phyloP scores from a whole-genome alignment of 2,797 vertebrate species.

The Lophius americanus region DNA sequence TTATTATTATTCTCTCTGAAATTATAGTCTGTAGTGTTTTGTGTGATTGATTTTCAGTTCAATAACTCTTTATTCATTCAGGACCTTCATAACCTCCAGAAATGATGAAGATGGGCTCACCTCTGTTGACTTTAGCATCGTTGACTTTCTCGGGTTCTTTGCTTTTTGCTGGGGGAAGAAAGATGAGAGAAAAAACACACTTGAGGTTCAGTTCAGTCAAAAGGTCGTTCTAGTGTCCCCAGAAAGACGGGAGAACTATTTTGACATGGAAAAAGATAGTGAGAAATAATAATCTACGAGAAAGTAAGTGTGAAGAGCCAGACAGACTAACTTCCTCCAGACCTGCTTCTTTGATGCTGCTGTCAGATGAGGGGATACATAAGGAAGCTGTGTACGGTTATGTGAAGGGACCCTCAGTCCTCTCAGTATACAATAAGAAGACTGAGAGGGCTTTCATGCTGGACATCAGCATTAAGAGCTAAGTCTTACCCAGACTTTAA shows the following conservation, averaged over 20 bases:
- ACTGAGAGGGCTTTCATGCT: slow-evolving; percentile 26
- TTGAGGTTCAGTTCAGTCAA: not conserved
- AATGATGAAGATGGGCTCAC: slow-evolving; percentile 77
- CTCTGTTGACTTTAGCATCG: slow-evolving; percentile 87
- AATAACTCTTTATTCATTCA: too few relatives aligned
- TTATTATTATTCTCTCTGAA: too few relatives aligned
- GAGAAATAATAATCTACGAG: slow-evolving; percentile 7
- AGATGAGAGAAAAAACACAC: slow-evolving; percentile 36
- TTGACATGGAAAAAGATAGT: slow-evolving; percentile 19
- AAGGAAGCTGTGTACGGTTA: slow-evolving; percentile 12
- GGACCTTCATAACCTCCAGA: slow-evolving; percentile 3
- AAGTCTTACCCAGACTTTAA: too few relatives aligned
- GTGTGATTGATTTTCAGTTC: too few relatives aligned
- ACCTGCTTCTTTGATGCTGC: not conserved
- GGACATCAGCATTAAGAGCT: not conserved
- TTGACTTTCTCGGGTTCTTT: slow-evolving; percentile 91
- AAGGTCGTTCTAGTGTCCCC: slow-evolving; percentile 2
- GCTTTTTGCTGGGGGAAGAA: slow-evolving; percentile 89
- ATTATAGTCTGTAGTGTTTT: too few relatives aligned
- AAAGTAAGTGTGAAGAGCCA: not conserved
- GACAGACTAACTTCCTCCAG: not conserved
- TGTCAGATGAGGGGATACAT: slow-evolving; percentile 7
- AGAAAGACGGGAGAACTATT: slow-evolving; percentile 19
- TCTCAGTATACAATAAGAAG: not conserved
- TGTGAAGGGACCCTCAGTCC: slow-evolving; percentile 32